Percentiles rank a stretch among this genome's conserved stretches.
phyloP scores from a whole-genome alignment of 2,113 vertebrate genomes.

The Gallinago jamesoni region DNA sequence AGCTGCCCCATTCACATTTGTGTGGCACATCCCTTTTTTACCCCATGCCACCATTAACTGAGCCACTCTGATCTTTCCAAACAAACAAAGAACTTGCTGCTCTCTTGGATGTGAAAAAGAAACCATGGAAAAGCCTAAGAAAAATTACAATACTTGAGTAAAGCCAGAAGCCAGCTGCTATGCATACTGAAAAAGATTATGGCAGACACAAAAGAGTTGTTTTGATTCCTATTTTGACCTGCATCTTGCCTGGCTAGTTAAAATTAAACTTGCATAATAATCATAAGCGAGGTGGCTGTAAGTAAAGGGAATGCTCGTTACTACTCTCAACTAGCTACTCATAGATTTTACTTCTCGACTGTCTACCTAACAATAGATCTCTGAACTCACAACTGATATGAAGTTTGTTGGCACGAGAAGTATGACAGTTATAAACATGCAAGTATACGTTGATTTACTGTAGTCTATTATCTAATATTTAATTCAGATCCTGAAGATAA shows the following conservation, averaged over 20 bases:
- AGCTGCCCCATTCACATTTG: neutral
- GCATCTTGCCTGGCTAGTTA: neutral
- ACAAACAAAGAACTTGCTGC: neutral
- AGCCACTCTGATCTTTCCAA: neutral
- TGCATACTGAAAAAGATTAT: neutral
- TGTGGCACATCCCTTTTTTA: neutral
- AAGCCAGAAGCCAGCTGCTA: neutral
- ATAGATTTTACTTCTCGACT: neutral
- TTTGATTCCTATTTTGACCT: neutral
- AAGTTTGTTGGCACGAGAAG: neutral
- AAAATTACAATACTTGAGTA: neutral
- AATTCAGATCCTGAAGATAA: neutral
- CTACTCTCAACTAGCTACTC: neutral
- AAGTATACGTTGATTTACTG: neutral
- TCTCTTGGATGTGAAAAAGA: neutral
- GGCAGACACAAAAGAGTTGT: neutral
- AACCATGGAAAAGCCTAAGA: neutral
- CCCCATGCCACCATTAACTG: neutral
- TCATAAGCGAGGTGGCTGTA: neutral
- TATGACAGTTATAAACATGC: neutral
- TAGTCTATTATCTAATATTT: neutral
- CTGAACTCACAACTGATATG: neutral
- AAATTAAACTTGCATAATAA: neutral
- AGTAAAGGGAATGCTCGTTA: neutral
- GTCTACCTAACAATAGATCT: neutral